phyloP scores from a whole-genome alignment of 2,797 vertebrate genomes.

The Myripristis jacobus region DNA sequence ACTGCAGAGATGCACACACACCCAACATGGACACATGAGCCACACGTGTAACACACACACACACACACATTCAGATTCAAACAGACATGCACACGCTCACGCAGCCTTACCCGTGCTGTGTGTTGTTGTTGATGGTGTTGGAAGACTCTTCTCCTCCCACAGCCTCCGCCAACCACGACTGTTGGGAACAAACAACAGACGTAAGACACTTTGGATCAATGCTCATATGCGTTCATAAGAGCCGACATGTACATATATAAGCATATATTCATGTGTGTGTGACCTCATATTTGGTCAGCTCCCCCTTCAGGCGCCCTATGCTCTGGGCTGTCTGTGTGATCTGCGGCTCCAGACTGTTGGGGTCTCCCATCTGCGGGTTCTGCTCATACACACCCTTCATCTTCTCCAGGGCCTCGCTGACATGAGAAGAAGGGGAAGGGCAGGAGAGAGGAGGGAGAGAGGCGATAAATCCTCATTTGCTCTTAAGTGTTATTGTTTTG shows the following conservation, averaged over 20 bases:
- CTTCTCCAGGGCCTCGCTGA: conserved; percentile 94
- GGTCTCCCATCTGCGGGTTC: conserved; percentile 94
- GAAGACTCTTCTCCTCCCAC: conserved; percentile 78
- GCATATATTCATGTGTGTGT: neutral
- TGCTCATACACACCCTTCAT: conserved; percentile 97
- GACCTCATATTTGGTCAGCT: conserved; percentile 95
- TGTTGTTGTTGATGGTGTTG: conserved; percentile 77
- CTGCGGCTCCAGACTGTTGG: conserved; percentile 92
- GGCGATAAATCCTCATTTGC: neutral
- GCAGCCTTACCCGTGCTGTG: conserved; percentile 75
- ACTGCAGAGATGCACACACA: conserved; percentile 64
- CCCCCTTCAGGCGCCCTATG: conserved; percentile 88
- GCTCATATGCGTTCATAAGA: neutral
- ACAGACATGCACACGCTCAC: conserved; percentile 1
- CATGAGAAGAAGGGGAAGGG: conserved; percentile 28
- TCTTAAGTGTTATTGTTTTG: conserved; percentile 16
- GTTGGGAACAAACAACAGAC: conserved; percentile 23
- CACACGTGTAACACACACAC: neutral
- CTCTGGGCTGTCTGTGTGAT: conserved; percentile 90
- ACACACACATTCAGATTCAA: conserved; percentile 5
- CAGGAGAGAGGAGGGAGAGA: neutral
- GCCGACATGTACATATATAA: neutral
- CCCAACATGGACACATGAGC: neutral
- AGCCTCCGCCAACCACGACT: conserved; percentile 87
- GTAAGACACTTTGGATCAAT: neutral